These are phyloP conservation scores for Polyergus mexicanus DNA, from an alignment of 1,140 invertebrate genomes.

Conservation along the genomic window DNA sequence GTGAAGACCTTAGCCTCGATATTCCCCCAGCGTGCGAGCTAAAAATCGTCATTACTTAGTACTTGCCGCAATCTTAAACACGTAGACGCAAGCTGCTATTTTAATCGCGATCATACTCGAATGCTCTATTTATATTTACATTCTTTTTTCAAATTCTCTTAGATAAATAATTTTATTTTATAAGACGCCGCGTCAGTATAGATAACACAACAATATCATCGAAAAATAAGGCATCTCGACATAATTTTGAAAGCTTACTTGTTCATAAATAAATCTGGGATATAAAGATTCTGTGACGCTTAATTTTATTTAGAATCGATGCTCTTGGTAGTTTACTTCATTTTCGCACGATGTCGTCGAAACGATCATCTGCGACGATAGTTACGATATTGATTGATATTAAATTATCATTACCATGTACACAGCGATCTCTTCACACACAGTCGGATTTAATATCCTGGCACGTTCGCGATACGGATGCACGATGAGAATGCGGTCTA, in stretches of 20 bases:
- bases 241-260: neutral
- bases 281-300: neutral
- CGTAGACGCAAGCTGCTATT: neutral
- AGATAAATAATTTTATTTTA: neutral
- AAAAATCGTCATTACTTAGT: neutral
- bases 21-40: neutral
- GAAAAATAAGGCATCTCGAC: neutral
- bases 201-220: neutral
- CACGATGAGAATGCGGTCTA: constrained; percentile 20
- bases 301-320: neutral
- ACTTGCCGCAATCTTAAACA: neutral
- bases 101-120: constrained; percentile 1
- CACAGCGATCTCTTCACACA: constrained; percentile 16
- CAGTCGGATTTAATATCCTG: constrained; percentile 66
- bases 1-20: neutral
- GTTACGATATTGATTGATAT: constrained; percentile 43
- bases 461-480: neutral
- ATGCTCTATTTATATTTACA: neutral
- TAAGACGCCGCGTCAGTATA: neutral
- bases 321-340: neutral
- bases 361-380: neutral
- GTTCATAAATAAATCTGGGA: neutral
- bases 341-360: neutral
- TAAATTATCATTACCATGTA: constrained; percentile 29
- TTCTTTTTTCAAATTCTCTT: neutral